Base-by-base conservation (phyloP, 2,888 invertebrate genomes). In the Pharmacophagus antenor region DNA sequence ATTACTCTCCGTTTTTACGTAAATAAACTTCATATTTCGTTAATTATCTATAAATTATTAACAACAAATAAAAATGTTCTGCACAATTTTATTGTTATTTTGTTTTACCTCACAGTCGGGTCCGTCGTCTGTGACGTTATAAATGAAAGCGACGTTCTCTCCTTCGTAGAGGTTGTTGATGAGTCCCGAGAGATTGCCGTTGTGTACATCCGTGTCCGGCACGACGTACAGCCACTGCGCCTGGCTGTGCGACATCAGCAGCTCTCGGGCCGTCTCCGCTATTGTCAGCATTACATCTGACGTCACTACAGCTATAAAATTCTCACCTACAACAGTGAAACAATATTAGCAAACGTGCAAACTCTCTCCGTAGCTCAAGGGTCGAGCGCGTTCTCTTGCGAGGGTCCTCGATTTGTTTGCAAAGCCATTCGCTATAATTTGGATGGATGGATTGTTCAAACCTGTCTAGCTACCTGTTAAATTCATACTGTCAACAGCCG, bases 211-310 rank as follows among this genome's bases (percentile, higher is more conserved):
- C 0, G 92, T 93, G 60, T 95, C 94, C 0, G 94, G 91, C 54
- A 96, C 87, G 41, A 96, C 88, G 74, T 95, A 96, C n/a, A 97
- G 77, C 96, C 97, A 97, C 74, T 96, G 96, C 64, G 94, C 95
- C 68, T 88, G 91, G 0, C 95, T 94, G 70, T 94, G 92, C 0
- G 95, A 93, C 91, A 97, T 92, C 41, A 89, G 84, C 53, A 94
- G 79, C 0, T 92, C 85, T 48, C 94, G 93, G 0, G 95, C 95
- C 2, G 93, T 92, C 71, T 95, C 94, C 72, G 95, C 93, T 65
- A 96, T 91, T 0, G 92, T 92, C 15, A 92, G 89, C 73, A 94
- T 92, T 51, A 93, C 88, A 21, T 93, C 92, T 17, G 90, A 84
- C 5, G 91, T 92, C n/a, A 93, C 93, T 62, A 95, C 92, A 4